Percentiles rank a stretch among this genome's conserved stretches.
Evolutionary conservation across 2,113 vertebrate species (phyloP).

Genomic region (Thamnophis sirtalis): DNA sequence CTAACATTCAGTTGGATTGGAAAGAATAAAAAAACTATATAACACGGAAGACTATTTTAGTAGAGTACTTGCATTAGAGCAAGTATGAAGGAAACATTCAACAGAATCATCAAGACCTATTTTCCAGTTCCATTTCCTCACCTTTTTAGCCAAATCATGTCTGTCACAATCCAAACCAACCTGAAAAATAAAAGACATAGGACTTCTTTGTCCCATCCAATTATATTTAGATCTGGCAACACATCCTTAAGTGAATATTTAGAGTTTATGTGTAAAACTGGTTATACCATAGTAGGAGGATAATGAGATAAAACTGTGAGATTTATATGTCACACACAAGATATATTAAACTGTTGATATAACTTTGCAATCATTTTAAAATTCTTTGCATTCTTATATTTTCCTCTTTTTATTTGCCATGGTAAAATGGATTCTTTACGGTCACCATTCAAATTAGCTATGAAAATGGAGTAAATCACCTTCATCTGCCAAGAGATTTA

Average conservation of each 20-base stretch:
- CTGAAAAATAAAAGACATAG: not conserved
- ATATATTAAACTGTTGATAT: slow-evolving; percentile 14
- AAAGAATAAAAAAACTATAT: not conserved
- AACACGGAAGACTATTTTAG: not conserved
- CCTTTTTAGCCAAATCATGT: not conserved
- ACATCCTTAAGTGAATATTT: not conserved
- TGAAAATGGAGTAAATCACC: slow-evolving; percentile 43
- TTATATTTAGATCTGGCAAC: not conserved
- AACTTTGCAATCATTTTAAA: slow-evolving; percentile 31
- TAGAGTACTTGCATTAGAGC: not conserved
- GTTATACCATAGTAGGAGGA: not conserved
- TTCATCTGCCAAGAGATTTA: slow-evolving; percentile 8
- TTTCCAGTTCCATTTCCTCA: not conserved
- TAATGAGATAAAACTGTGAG: not conserved
- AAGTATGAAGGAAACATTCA: not conserved
- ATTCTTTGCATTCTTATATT: slow-evolving; percentile 19
- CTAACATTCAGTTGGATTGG: not conserved
- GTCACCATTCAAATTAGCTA: slow-evolving; percentile 33
- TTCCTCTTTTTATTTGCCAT: slow-evolving; percentile 24
- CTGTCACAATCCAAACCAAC: not conserved
- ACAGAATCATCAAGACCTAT: not conserved
- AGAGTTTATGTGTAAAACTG: not conserved
- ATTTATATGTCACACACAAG: not conserved
- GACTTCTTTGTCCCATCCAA: not conserved
- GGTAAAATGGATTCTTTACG: slow-evolving; percentile 5